A percentile compares a stretch with the other conserved stretches of the same genome.
Evolutionary conservation across 2,888 invertebrate genomes (phyloP).

Genomic region (Epinotia brunnichana): DNA sequence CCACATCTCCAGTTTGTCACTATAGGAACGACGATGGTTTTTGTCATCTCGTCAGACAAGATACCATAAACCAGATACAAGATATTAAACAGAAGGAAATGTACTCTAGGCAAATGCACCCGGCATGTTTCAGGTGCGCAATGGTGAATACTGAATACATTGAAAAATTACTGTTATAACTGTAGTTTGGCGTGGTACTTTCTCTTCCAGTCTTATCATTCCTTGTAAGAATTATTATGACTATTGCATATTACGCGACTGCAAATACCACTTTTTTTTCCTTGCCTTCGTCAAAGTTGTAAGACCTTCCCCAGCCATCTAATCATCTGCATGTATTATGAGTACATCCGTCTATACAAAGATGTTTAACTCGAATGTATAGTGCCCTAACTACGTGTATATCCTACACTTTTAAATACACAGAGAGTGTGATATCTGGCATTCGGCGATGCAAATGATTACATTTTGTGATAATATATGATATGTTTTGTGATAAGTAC

Average conservation of each 20-base stretch:
- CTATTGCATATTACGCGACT: conserved; percentile 32
- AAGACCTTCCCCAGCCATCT: conserved; percentile 15
- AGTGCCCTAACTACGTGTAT: neutral
- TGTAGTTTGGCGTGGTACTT: no score
- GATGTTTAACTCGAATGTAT: neutral
- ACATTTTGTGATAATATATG: neutral
- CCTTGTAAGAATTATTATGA: conserved; percentile 34
- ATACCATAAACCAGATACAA: no score
- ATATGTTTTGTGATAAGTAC: no score
- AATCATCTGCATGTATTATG: conserved; percentile 3
- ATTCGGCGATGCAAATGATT: neutral
- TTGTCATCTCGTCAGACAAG: no score
- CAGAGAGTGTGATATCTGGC: neutral
- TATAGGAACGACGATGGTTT: no score
- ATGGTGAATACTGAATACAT: no score
- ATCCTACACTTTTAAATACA: neutral
- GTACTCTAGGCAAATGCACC: no score
- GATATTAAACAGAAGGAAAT: no score
- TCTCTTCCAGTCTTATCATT: conserved; percentile 13
- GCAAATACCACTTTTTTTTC: conserved; percentile 30
- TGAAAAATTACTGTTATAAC: neutral
- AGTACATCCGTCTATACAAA: neutral
- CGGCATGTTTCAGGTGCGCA: no score
- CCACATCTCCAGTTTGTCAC: no score
- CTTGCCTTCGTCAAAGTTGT: conserved; percentile 33